Conservation (phyloP, 1,140 invertebrate genomes). For the Rhopalosiphum maidis region DNA sequence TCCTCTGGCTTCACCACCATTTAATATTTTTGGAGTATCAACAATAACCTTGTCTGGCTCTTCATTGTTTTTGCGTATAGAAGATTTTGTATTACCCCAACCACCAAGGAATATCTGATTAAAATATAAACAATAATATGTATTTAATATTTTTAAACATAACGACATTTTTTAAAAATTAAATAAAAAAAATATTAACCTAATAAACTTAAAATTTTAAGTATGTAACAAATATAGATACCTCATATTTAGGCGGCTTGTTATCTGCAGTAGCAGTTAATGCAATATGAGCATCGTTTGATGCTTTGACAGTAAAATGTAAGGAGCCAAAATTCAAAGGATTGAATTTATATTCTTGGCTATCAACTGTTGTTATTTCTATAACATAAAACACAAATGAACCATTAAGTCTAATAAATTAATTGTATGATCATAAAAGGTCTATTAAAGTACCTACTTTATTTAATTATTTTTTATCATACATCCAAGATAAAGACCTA, state of each 20-base stretch:
- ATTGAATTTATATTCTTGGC: conserved; percentile 81
- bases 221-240: conserved; percentile 60
- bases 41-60: conserved; percentile 79
- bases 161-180: not conserved
- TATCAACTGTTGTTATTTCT: conserved; percentile 73
- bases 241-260: conserved; percentile 77
- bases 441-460: not conserved
- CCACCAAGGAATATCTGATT: conserved; percentile 80
- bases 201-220: not conserved
- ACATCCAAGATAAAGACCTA: not conserved
- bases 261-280: conserved; percentile 70
- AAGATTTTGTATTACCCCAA: conserved; percentile 83
- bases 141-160: not conserved
- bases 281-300: conserved; percentile 82
- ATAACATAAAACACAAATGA: conserved; percentile 57
- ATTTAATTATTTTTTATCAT: not conserved
- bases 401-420: not conserved
- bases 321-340: conserved; percentile 72
- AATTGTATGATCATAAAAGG: not conserved
- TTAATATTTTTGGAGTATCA: conserved; percentile 74
- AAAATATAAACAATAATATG: conserved; percentile 21
- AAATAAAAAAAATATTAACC: not conserved
- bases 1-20: conserved; percentile 73
- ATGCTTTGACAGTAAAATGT: conserved; percentile 76
- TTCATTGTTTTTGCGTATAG: conserved; percentile 77